Conservation (phyloP, 2,797 vertebrate species). For the Mormyrops boulengeri region DNA sequence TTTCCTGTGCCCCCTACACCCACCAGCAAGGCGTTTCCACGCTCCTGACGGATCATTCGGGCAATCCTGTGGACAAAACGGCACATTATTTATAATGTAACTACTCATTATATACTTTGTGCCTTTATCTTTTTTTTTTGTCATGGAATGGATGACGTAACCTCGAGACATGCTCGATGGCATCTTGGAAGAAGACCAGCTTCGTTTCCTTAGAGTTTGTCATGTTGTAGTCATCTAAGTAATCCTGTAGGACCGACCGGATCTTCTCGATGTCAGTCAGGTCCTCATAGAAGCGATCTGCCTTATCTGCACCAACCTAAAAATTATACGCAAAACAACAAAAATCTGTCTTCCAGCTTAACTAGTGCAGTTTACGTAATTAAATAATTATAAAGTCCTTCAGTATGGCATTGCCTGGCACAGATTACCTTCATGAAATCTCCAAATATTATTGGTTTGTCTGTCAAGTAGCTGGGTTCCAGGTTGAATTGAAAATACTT, state of each 20-base stretch:
- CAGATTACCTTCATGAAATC: slow-evolving; percentile 72
- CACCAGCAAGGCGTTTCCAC: slow-evolving; percentile 80
- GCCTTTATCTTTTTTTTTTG: not conserved
- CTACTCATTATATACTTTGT: not conserved
- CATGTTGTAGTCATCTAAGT: slow-evolving; percentile 77
- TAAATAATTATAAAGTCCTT: not conserved
- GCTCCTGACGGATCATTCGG: slow-evolving; percentile 80
- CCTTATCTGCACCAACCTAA: slow-evolving; percentile 61
- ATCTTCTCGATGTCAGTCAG: slow-evolving; percentile 68
- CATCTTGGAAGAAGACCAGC: slow-evolving; percentile 82
- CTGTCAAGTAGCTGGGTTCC: slow-evolving; percentile 65
- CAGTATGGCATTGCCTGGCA: not conserved
- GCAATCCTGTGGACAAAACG: slow-evolving; percentile 62
- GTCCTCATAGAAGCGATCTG: slow-evolving; percentile 68
- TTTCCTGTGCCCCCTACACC: slow-evolving; percentile 84
- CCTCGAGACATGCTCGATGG: slow-evolving; percentile 79
- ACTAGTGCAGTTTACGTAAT: not conserved
- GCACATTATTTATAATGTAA: not conserved
- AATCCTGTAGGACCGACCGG: slow-evolving; percentile 68
- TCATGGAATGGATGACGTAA: slow-evolving; percentile 30
- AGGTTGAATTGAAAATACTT: slow-evolving; percentile 70
- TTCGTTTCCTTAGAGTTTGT: slow-evolving; percentile 73
- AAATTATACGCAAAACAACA: not conserved
- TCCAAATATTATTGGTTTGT: slow-evolving; percentile 73
- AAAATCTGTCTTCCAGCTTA: not conserved